Evolutionary conservation across 2,113 vertebrate species (phyloP), one percentile per base, ranked within the genome.

Genomic region (Eupsittula cactorum): DNA sequence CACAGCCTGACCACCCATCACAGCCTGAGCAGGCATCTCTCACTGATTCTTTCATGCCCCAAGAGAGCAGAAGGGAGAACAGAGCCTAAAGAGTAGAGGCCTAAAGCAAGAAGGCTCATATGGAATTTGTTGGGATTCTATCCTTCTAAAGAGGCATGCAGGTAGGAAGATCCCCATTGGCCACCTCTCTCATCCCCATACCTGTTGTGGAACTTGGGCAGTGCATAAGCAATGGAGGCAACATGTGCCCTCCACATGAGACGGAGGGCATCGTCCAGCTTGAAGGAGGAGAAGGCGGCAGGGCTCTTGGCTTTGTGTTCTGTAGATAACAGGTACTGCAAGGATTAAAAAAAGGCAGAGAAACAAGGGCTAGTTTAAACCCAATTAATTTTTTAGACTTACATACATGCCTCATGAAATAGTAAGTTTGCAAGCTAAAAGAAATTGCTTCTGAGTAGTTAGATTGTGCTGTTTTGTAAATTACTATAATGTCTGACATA

Each of bases 211-310:
- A 97, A 98, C 31, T 19, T 88, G 71, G 82, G 79, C 21, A 85
- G 10, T 2, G 77, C 49, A 0, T 52, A 67, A 24, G 73, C n/a
- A 53, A 98, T 71, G 77, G 95, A 92, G 69, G 17, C 3, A 3
- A 65, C 35, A 1, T 98, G 98, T 1, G 97, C 98, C 33, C 7
- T 82, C 98, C 98, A 98, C 73, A 98, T 39, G 47, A 97, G 67
- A 5, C 23, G 7, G 15, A 98, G 59, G 9, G 97, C 86, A 47
- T 93, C 82, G 11, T 98, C 96, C 75, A 97, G 21, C 13, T 96
- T 24, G 87, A 93, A 92, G 69, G 97, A 90, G 53, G 75, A 78
- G 35, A 18, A 35, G 7, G 15, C 17, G 42, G 6, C 42, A 80
- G 88, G 11, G 17, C 5, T 87, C 39, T 9, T 3, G 7, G 70